Evolutionary conservation across 2,797 vertebrate species (phyloP).

Genomic region (Vespertilio murinus): DNA sequence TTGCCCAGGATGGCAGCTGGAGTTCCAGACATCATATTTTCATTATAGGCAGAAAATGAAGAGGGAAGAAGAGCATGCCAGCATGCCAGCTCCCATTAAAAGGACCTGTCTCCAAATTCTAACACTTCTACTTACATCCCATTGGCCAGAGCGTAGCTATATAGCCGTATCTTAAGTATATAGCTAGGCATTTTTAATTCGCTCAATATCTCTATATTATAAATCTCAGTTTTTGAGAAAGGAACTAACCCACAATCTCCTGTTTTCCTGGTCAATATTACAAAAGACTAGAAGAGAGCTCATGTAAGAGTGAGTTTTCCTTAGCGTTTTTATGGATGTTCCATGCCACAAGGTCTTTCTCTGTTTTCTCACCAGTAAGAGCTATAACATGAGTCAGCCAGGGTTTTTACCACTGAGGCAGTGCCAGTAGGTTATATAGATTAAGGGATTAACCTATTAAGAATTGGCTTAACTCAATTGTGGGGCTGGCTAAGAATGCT

Average conservation of each 20-base stretch:
- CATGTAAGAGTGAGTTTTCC: neutral
- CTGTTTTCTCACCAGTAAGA: neutral
- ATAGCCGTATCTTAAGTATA: neutral
- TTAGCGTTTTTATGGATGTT: constrained; percentile 11
- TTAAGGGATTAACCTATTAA: neutral
- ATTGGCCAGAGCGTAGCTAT: neutral
- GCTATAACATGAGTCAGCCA: neutral
- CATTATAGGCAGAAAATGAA: neutral
- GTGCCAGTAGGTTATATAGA: neutral
- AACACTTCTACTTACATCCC: neutral
- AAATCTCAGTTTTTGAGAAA: neutral
- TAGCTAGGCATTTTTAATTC: neutral
- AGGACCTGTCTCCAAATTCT: neutral
- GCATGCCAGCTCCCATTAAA: neutral
- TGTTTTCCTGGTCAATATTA: neutral
- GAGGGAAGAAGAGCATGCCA: neutral
- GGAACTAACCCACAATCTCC: neutral
- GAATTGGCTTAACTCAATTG: neutral
- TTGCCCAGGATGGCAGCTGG: neutral
- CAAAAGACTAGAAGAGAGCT: neutral
- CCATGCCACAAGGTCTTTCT: neutral
- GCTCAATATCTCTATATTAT: neutral
- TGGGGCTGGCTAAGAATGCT: neutral
- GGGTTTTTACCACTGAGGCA: neutral
- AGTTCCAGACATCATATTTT: neutral